Evolutionary conservation across 2,888 invertebrate species (phyloP).

Genomic region (Auanema sp.): DNA sequence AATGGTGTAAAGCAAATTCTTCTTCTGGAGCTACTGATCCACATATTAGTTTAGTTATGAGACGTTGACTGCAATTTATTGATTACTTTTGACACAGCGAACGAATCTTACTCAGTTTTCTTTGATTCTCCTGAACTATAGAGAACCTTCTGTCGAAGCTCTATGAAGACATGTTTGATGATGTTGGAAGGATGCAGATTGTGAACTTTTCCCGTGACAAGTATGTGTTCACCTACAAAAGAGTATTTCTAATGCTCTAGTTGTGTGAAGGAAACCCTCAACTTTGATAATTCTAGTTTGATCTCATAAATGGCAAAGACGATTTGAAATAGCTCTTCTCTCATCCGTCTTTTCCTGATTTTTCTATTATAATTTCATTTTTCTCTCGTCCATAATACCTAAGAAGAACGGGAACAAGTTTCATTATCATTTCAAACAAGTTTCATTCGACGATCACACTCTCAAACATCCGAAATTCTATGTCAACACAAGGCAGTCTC

Average conservation of each 20-base stretch:
- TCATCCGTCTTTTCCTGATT: too few relatives aligned
- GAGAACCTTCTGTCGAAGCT: conserved; percentile 31
- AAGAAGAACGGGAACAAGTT: too few relatives aligned
- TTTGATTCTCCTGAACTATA: conserved; percentile 34
- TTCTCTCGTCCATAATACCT: too few relatives aligned
- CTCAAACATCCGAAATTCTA: too few relatives aligned
- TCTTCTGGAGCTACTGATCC: conserved; percentile 18
- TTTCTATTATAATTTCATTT: too few relatives aligned
- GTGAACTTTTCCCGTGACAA: conserved; percentile 32
- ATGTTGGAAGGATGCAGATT: conserved; percentile 25
- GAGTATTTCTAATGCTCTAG: neutral
- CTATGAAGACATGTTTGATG: conserved; percentile 34
- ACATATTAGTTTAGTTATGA: conserved; percentile 15
- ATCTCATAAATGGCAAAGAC: neutral
- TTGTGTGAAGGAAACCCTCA: neutral
- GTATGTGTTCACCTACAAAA: conserved; percentile 37
- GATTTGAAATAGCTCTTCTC: conserved; percentile 5
- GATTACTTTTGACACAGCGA: neutral
- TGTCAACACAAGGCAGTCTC: too few relatives aligned
- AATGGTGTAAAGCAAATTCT: conserved; percentile 22
- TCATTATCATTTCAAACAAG: too few relatives aligned
- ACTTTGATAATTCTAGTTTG: neutral
- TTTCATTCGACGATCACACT: too few relatives aligned
- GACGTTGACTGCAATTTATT: conserved; percentile 1
- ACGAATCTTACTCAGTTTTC: conserved; percentile 30